Conservation (phyloP, 2,888 invertebrate species). For the Hirtodrosophila confusa region DNA sequence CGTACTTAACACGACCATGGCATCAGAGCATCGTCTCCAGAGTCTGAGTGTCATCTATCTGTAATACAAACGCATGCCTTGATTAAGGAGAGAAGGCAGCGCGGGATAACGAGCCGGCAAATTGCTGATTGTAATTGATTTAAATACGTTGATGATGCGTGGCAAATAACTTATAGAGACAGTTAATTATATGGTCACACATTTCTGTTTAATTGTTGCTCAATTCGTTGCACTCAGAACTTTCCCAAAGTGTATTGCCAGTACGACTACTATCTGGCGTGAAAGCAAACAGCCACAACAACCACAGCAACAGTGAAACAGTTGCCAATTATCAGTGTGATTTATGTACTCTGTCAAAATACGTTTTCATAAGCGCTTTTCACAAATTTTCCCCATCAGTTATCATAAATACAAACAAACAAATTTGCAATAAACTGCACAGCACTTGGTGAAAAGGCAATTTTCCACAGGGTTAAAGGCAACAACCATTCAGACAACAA, state of each 20-base stretch:
- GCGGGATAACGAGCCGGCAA: constrained; percentile 51
- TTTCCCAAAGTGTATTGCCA: constrained; percentile 41
- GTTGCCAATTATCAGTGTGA: constrained; percentile 76
- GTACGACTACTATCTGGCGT: constrained; percentile 31
- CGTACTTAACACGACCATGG: constrained; percentile 72
- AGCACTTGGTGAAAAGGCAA: constrained; percentile 71
- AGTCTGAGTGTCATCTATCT: constrained; percentile 59
- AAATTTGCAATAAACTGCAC: constrained; percentile 77
- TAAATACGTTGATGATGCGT: constrained; percentile 81
- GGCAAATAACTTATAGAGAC: constrained; percentile 74
- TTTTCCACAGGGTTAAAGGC: constrained; percentile 70
- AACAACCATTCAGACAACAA: constrained; percentile 46
- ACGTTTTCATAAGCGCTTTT: constrained; percentile 71
- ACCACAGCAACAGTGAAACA: constrained; percentile 44
- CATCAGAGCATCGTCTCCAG: constrained; percentile 25
- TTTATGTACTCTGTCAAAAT: constrained; percentile 72
- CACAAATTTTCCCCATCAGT: constrained; percentile 73
- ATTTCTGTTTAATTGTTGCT: constrained; percentile 53
- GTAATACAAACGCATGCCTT: constrained; percentile 76
- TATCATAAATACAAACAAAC: constrained; percentile 70
- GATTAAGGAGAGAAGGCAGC: constrained; percentile 39
- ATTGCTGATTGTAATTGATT: constrained; percentile 81
- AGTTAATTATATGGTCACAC: constrained; percentile 50
- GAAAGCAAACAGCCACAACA: constrained; percentile 44
- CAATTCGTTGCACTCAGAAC: constrained; percentile 48